Evolutionary conservation across 2,113 vertebrate species (phyloP), one percentile per base, ranked within the genome.

Genomic region (Pheucticus melanocephalus): DNA sequence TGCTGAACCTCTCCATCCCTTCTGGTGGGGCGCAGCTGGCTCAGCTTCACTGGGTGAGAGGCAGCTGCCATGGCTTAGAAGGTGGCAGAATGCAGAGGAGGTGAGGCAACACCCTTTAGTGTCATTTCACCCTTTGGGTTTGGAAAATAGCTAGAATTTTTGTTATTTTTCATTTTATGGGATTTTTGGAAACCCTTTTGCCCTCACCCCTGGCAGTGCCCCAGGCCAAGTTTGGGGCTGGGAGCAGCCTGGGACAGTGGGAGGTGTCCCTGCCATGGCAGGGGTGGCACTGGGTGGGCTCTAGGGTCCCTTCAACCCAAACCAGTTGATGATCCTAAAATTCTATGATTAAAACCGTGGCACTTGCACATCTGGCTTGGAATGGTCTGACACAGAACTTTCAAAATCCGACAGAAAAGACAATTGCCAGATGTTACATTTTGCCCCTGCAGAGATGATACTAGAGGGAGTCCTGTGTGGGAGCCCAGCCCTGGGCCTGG

Each of bases 401-500:
- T 11, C 9, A 45, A 42, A 60, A 47, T 22, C 12, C 0, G 1
- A n/a, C 35, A 39, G n/a, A 60, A 44, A 65, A 23, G 12, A 2
- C 17, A 35, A 5, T 12, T 37, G 59, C 11, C 59, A 19, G 60
- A 17, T 64, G 75, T 83, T 40, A 16, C 40, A 47, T 81, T 12
- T 37, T 81, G 12, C 10, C 31, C 6, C 24, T 54, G 57, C 15
- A 40, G 24, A 64, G 72, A 12, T n/a, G 44, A 9, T 9, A 35
- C 27, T 3, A 31, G 81, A 64, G 68, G n/a, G 57, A 68, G 25
- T 47, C 47, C 27, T 18, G 9, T 12, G 14, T 9, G 56, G 54
- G 66, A 72, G 23, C 13, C 33, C 60, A 44, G 65, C 7, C 45
- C 57, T 33, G 7, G 40, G 73, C n/a, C 56, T 60, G 6, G 50